Evolutionary conservation across 2,888 invertebrate species (phyloP), one percentile per base, ranked within the genome.

Genomic region (Cephus runcator): DNA sequence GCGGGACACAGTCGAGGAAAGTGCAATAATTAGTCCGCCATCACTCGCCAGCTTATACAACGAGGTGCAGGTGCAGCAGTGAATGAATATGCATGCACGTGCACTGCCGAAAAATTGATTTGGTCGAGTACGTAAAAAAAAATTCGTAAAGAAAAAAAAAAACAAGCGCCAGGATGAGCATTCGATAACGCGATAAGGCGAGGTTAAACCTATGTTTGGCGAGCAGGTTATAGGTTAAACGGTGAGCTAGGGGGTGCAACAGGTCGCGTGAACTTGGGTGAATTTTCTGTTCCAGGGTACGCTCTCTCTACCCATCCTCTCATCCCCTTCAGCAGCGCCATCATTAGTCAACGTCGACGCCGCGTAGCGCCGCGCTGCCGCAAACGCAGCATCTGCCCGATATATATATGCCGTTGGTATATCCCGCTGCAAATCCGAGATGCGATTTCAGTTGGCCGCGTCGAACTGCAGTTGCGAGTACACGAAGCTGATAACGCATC

Each of bases 341-440:
- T 91, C 91, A 91, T 91, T 91, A 91, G 91, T 91, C 91, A 91
- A 90, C 89, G 91, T 91, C 91, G 90, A 88, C 90, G 90, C 90
- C 87, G 56, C 56, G 56, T 56, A 56, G 56, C 56, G 88, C 87
- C 89, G 85, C 87, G 86, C 89, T 81, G 81, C 82, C 87, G 81
- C 85, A 83, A 90, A 89, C 88, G 88, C 87, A 87, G 85, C 88
- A 89, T 89, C 90, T 88, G 88, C 87, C 86, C 84, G 87, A 88
- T 88, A 89, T 88, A 88, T 56, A 56, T 56, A 56, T 82, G 80
- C 79, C 84, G 83, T 85, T 85, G 85, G 86, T 88, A 87, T 86
- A 88, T 87, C 86, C 75, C 77, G 80, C 80, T 85, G 84, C 85
- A 87, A 88, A 88, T 88, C 88, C 86, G 82, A 82, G 83, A 83